A percentile compares a stretch with the other conserved stretches of the same genome.
These are phyloP conservation scores for Phenganax marumi DNA, from an alignment of 92 coral and sea anemone genomes.

Conservation along the genomic window DNA sequence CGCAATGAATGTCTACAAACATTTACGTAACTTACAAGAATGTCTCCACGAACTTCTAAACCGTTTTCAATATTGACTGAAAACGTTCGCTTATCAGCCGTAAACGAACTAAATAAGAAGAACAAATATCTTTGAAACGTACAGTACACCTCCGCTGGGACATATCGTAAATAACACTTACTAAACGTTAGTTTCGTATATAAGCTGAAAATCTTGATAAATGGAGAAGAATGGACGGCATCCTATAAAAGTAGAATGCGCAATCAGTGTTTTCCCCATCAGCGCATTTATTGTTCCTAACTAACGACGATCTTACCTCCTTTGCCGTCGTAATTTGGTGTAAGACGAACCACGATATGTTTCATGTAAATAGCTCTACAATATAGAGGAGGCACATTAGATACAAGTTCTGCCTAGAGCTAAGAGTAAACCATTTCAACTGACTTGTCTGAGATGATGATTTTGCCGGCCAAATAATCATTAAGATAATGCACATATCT, in stretches of 20 bases:
- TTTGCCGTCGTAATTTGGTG: slow-evolving; percentile 87
- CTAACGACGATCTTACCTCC: slow-evolving; percentile 63
- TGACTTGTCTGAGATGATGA: slow-evolving; percentile 75
- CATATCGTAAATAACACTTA: slow-evolving; percentile 52
- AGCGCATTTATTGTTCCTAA: not conserved
- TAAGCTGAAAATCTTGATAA: slow-evolving; percentile 78
- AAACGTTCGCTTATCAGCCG: slow-evolving; percentile 77
- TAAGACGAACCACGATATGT: slow-evolving; percentile 84
- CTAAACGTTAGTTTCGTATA: slow-evolving; percentile 91
- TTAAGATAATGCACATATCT: slow-evolving; percentile 98
- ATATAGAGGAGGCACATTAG: not conserved
- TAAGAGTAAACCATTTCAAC: slow-evolving; percentile 12
- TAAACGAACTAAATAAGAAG: slow-evolving; percentile 64
- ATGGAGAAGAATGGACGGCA: slow-evolving; percentile 91
- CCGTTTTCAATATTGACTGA: slow-evolving; percentile 90
- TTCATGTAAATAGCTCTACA: slow-evolving; percentile 79
- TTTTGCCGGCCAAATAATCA: slow-evolving; percentile 81
- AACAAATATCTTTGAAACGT: not conserved
- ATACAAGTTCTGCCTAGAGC: not conserved
- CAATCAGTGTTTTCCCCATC: too few species aligned
- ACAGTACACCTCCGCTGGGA: not conserved
- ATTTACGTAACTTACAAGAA: slow-evolving; percentile 59
- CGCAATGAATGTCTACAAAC: too few species aligned
- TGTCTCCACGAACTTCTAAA: slow-evolving; percentile 76
- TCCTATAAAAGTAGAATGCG: slow-evolving; percentile 48